Evolutionary conservation across 2,888 invertebrate genomes (phyloP).

Genomic region (Ochlodes sylvanus): DNA sequence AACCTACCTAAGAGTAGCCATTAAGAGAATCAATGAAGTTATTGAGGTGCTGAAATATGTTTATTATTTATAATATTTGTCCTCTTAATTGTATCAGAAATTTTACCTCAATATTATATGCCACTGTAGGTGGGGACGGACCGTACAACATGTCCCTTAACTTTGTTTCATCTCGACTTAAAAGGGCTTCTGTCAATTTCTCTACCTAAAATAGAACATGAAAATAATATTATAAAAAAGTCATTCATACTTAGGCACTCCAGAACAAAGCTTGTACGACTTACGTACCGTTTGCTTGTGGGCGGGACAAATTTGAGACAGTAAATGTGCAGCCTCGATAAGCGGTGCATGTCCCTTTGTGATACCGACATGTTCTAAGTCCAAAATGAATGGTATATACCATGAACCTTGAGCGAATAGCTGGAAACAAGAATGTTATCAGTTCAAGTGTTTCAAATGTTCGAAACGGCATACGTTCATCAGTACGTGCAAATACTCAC

Average conservation of each 20-base stretch:
- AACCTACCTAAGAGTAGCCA: too few species aligned
- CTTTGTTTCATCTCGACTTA: constrained; percentile 73
- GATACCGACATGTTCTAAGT: constrained; percentile 95
- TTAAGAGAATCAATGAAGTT: too few species aligned
- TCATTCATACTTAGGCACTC: neutral
- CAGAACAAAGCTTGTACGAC: constrained; percentile 6
- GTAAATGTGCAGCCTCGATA: constrained; percentile 92
- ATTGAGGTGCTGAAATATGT: too few species aligned
- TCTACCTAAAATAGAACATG: constrained; percentile 58
- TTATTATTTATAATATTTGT: too few species aligned
- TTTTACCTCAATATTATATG: constrained; percentile 76
- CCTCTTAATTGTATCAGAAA: neutral
- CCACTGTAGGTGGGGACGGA: constrained; percentile 77
- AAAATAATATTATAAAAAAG: constrained; percentile 27
- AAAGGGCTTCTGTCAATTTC: constrained; percentile 74
- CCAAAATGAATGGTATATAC: constrained; percentile 92
- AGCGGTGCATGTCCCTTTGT: constrained; percentile 91
- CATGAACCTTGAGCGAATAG: constrained; percentile 92
- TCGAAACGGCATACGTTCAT: neutral
- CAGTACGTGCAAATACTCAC: constrained; percentile 78
- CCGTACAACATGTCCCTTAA: constrained; percentile 78
- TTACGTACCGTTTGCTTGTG: constrained; percentile 86
- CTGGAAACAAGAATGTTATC: constrained; percentile 64
- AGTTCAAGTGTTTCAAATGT: neutral
- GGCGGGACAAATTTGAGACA: constrained; percentile 93